Evolutionary conservation across 2,797 vertebrate genomes (phyloP).

Genomic region (Silurus aristotelis): DNA sequence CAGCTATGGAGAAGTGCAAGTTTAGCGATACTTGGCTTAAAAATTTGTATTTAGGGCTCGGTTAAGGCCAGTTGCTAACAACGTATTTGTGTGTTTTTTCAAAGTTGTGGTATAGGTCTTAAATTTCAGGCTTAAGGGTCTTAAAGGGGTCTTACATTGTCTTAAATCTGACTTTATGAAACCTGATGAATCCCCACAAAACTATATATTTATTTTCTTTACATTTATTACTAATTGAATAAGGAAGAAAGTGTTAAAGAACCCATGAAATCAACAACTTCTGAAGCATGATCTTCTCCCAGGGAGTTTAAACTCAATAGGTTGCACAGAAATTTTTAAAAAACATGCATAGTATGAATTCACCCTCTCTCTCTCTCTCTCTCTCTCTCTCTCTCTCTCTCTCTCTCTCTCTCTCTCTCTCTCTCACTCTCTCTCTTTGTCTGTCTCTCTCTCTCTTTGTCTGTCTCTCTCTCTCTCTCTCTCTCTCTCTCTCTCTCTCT

Average conservation of each 20-base stretch:
- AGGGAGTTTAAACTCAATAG: background rate
- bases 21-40: too few species aligned
- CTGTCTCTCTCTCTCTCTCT: background rate
- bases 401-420: too few species aligned
- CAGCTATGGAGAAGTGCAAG: too few species aligned
- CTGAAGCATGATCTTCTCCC: background rate
- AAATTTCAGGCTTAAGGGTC: too few species aligned
- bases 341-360: background rate
- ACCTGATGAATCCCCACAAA: background rate
- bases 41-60: too few species aligned
- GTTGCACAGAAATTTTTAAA: background rate
- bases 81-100: too few species aligned
- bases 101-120: too few species aligned
- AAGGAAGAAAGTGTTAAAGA: background rate
- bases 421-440: background rate
- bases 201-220: background rate
- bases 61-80: too few species aligned
- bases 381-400: background rate
- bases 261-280: background rate
- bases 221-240: background rate
- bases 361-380: background rate
- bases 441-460: background rate
- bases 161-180: too few species aligned
- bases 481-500: background rate
- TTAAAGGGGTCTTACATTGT: too few species aligned